Evolutionary conservation across 2,113 vertebrate species (phyloP), one percentile per base, ranked within the genome.

Genomic region (Balaenoptera acutorostrata): DNA sequence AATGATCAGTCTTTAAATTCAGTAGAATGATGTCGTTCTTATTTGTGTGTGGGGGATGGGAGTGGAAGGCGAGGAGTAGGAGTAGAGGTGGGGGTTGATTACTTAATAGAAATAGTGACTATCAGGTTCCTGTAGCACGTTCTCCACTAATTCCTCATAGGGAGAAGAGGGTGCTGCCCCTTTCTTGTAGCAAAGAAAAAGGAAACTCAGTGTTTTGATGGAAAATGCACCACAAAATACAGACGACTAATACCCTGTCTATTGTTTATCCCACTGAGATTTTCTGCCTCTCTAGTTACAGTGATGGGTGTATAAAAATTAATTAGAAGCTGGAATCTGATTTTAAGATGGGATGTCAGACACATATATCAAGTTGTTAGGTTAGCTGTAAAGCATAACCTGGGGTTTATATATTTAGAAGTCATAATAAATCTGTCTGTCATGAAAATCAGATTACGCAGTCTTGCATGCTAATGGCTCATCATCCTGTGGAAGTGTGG

Each of bases 371-470:
- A 98, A 96, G 90, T 97, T 97, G 96, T 97, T 98, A 97, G 97
- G 97, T 98, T 97, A 97, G 95, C 96, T 97, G 92, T 96, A 98
- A 97, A 98, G 96, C 96, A 97, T 97, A 98, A 98, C 96, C 96
- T 96, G 94, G 96, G 95, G 97, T 97, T 98, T 97, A 98, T 97
- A 97, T 98, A 97, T 98, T 98, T 97, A 96, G 97, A 98, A 97
- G 83, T 98, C 71, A 95, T 98, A 98, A 98, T 98, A 98, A 98
- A 98, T 98, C 94, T 97, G 97, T 98, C 97, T 97, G 96, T 97
- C 97, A 97, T 57, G 92, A 96, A 93, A 97, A 97, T 98, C 96
- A 91, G 95, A 98, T 98, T 97, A 94, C 57, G 25, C 49, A 23
- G 88, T 83, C 11, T 89, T 97, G 95, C 96, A 97, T 96, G 93